Evolutionary conservation across 1,140 invertebrate species (phyloP).

Genomic region (Dryas iulia): DNA sequence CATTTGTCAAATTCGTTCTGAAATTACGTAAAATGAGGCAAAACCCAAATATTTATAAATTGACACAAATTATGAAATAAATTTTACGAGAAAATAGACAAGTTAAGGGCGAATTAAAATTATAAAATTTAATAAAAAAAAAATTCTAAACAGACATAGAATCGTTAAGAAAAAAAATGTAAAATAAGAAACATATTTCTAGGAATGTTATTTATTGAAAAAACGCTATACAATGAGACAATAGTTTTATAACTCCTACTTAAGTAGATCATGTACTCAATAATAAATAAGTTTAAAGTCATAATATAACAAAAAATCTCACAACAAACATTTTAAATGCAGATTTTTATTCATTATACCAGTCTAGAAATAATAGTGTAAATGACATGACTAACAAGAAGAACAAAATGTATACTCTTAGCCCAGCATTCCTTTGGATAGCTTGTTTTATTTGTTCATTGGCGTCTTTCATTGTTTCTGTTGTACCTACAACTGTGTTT

Average conservation of each 20-base stretch:
- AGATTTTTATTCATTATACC: slow-evolving; percentile 95
- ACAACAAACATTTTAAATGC: not conserved
- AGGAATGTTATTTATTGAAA: not conserved
- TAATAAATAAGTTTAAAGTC: not conserved
- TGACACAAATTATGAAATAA: too few species aligned
- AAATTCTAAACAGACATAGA: too few species aligned
- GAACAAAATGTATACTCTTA: slow-evolving; percentile 96
- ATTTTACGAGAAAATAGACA: too few species aligned
- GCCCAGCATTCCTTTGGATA: slow-evolving; percentile 96
- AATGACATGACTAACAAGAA: slow-evolving; percentile 98
- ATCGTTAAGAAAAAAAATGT: too few species aligned
- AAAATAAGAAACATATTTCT: too few species aligned
- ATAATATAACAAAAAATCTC: not conserved
- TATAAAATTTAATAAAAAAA: too few species aligned
- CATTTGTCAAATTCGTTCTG: not conserved
- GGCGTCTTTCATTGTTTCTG: slow-evolving; percentile 97
- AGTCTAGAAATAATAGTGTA: slow-evolving; percentile 96
- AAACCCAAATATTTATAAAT: too few species aligned
- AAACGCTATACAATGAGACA: not conserved
- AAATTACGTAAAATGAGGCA: not conserved
- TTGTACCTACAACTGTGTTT: slow-evolving; percentile 92
- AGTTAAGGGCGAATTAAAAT: too few species aligned
- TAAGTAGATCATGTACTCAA: not conserved
- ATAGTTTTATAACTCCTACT: not conserved
- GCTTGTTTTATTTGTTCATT: slow-evolving; percentile 98